Base-by-base conservation (phyloP, 92 coral and sea anemone genomes). In the Virgularia gustaviana region DNA sequence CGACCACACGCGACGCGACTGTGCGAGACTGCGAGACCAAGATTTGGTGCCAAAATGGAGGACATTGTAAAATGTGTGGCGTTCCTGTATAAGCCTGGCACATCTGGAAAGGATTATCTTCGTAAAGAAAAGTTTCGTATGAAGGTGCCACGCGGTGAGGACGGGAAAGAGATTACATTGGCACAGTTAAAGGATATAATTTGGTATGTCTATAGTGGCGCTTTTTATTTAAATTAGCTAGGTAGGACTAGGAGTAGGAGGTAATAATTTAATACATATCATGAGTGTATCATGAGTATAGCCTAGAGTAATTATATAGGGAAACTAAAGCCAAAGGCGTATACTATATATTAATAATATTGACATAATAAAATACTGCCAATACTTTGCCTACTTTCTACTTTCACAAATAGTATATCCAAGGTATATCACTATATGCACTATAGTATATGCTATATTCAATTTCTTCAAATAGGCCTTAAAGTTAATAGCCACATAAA, bases 141-240 rank as follows among this genome's bases (percentile, higher is more conserved):
- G 28, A 63, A 63, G 71, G 49, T 63, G 6, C 71, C 71, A 31
- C 5, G 68, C 18, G 37, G 42, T 22, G 39, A 16, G 18, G 20
- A 61, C 6, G 43, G 39, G 6, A 35, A n/a, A 22, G 28, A 63
- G 43, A 49, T 49, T 27, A 49, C n/a, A 49, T 27, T 49, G 56
- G 56, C 56, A 49, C 71, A 36, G 24, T 45, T 63, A 38, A 63
- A 63, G 55, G 71, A 63, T n/a, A 39, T 63, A 34, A 33, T 63
- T 63, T 45, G 71, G 71, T 63, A 63, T 36, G 71, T 63, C 25
- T 54, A n/a, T n/a, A n/a, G 23, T 49, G 13, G 22, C 56, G 56
- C 56, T 49, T 49, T 49, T 49, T 49, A 49, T 49, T 49, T 49
- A 49, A 49, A 49, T 49, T 49, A 49, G 23, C 23, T 27, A 49